A percentile compares a stretch with the other conserved stretches of the same genome.
These are phyloP conservation scores for Drosophila suzukii DNA, from an alignment of 1,140 invertebrate species.

Conservation along the genomic window DNA sequence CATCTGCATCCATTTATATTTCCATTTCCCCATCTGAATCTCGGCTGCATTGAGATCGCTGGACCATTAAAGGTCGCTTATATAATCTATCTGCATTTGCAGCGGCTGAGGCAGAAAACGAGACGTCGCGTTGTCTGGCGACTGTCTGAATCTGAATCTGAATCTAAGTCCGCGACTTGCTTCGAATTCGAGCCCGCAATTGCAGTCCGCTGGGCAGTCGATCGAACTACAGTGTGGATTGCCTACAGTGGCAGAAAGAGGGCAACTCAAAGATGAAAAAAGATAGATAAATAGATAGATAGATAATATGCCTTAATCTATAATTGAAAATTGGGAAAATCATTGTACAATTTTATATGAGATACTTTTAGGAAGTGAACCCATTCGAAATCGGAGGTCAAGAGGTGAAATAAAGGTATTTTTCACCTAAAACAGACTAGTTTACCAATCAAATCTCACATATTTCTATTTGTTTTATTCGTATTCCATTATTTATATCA, in stretches of 20 bases:
- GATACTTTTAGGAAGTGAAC: too few relatives aligned
- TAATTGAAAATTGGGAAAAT: too few relatives aligned
- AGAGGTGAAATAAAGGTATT: too few relatives aligned
- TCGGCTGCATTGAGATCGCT: constrained; percentile 72
- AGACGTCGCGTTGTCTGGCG: constrained; percentile 56
- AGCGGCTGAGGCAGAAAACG: constrained; percentile 51
- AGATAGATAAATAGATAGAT: too few relatives aligned
- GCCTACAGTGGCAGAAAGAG: neutral
- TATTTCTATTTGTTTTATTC: too few relatives aligned
- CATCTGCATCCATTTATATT: constrained; percentile 9
- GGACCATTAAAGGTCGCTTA: constrained; percentile 84
- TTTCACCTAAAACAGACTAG: too few relatives aligned
- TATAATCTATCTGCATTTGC: constrained; percentile 76
- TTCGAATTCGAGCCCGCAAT: constrained; percentile 41
- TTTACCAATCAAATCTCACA: too few relatives aligned
- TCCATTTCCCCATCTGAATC: constrained; percentile 19
- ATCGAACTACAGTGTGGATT: constrained; percentile 35
- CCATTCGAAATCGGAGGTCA: too few relatives aligned
- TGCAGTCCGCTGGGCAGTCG: constrained; percentile 44
- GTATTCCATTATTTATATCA: too few relatives aligned
- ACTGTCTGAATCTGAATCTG: constrained; percentile 34
- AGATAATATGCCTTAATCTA: too few relatives aligned
- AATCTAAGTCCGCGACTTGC: constrained; percentile 25
- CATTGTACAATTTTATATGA: too few relatives aligned
- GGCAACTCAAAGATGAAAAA: neutral